Evolutionary conservation across 92 coral and sea anemone species (phyloP).

Genomic region (Epizoanthus rinbou): DNA sequence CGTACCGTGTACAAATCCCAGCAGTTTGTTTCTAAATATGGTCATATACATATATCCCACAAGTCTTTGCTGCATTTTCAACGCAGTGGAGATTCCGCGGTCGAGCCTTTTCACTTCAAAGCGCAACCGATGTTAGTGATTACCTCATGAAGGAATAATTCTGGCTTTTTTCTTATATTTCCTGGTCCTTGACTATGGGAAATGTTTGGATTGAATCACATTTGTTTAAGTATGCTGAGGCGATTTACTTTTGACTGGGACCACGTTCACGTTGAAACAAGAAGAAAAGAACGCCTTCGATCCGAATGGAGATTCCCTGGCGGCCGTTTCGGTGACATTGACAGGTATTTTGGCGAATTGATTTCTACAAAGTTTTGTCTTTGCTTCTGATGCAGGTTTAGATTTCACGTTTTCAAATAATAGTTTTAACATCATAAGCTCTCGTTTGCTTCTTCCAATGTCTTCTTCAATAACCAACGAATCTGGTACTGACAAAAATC

Average conservation of each 20-base stretch:
- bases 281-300: neutral
- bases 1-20: neutral
- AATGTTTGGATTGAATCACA: neutral
- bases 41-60: slow-evolving; percentile 21
- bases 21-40: slow-evolving; percentile 9
- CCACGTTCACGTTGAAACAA: neutral
- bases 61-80: neutral
- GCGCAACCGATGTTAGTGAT: neutral
- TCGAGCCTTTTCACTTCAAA: neutral
- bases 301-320: slow-evolving; percentile 45
- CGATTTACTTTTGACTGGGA: neutral
- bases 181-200: neutral
- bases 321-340: neutral
- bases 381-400: neutral
- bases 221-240: neutral
- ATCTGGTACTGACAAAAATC: neutral
- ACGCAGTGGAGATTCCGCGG: slow-evolving; percentile 47
- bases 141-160: slow-evolving; percentile 12
- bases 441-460: neutral
- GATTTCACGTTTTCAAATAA: neutral
- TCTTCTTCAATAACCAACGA: neutral
- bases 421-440: too few species aligned
- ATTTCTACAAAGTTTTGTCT: neutral
- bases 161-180: neutral
- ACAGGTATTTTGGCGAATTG: slow-evolving; percentile 23